Conservation (phyloP, 2,888 invertebrate species). For the Amaurobius ferox region DNA sequence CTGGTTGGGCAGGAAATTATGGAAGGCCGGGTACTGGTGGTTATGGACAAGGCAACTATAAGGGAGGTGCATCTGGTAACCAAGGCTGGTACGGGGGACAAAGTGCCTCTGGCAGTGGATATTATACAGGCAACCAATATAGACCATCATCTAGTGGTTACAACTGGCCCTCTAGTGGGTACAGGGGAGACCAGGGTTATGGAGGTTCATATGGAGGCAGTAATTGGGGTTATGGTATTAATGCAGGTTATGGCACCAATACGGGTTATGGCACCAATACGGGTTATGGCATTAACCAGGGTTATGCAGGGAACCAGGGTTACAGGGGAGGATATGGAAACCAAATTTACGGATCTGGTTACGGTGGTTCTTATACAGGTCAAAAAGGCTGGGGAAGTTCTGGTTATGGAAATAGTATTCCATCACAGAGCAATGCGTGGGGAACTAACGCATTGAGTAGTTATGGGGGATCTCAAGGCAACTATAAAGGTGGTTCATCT, state of each 20-base stretch:
- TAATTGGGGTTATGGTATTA: slow-evolving; percentile 3
- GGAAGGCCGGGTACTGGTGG: neutral
- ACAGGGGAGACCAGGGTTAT: slow-evolving; percentile 28
- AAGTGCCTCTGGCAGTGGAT: neutral
- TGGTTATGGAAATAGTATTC: slow-evolving; percentile 20
- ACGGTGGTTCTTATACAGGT: slow-evolving; percentile 27
- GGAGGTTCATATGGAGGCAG: slow-evolving; percentile 27
- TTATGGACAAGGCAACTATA: slow-evolving; percentile 23
- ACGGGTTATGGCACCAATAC: slow-evolving; percentile 32
- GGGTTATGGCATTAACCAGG: slow-evolving; percentile 8
- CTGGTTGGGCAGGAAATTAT: slow-evolving; percentile 28
- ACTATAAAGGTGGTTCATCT: slow-evolving; percentile 37
- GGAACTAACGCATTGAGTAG: neutral
- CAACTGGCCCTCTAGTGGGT: slow-evolving; percentile 30
- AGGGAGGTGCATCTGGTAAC: neutral
- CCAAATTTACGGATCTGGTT: slow-evolving; percentile 48
- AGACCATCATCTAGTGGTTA: slow-evolving; percentile 22
- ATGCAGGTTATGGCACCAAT: no score
- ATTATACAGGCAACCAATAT: slow-evolving; percentile 1
- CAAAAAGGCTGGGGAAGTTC: slow-evolving; percentile 20
- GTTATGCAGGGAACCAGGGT: slow-evolving; percentile 5
- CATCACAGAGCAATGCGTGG: slow-evolving; percentile 4
- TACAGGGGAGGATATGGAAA: slow-evolving; percentile 22
- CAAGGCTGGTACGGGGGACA: slow-evolving; percentile 10
- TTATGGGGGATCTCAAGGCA: slow-evolving; percentile 20